Conservation (phyloP, 2,113 vertebrate species). For the Cynoglossus semilaevis region DNA sequence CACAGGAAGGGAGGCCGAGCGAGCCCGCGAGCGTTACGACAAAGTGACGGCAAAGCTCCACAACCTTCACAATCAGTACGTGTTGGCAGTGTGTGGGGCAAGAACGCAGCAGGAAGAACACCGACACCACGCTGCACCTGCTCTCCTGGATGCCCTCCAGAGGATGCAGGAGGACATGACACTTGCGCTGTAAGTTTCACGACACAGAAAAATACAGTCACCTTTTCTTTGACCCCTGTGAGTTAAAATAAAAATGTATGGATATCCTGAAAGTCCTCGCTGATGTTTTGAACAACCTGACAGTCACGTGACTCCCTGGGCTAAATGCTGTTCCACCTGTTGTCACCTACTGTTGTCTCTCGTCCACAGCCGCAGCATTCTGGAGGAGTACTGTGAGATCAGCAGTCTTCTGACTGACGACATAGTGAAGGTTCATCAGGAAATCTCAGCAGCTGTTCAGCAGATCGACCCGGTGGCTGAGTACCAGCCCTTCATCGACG, state of each 20-base stretch:
- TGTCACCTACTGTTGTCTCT: not conserved
- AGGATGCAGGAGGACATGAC: slow-evolving; percentile 99
- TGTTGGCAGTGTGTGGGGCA: slow-evolving; percentile 88
- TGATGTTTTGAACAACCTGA: too few species aligned
- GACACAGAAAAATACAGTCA: not conserved
- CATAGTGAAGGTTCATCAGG: slow-evolving; percentile 91
- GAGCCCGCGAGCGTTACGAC: slow-evolving; percentile 92
- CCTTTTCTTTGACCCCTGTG: too few species aligned
- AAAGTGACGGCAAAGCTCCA: slow-evolving; percentile 96
- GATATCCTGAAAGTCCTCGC: too few species aligned
- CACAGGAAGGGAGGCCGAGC: slow-evolving; percentile 75
- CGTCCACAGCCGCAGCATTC: slow-evolving; percentile 83
- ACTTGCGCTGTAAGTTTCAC: slow-evolving; percentile 58
- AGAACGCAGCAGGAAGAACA: slow-evolving; percentile 93
- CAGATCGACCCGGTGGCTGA: slow-evolving; percentile 90
- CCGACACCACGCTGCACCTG: slow-evolving; percentile 79
- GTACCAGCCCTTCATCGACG: slow-evolving; percentile 91
- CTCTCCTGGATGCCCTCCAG: slow-evolving; percentile 90
- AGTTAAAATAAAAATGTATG: too few species aligned
- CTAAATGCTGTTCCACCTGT: not conserved
- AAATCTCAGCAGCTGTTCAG: slow-evolving; percentile 87
- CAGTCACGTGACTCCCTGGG: too few species aligned
- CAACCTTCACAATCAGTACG: slow-evolving; percentile 94
- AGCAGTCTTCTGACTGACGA: slow-evolving; percentile 93
- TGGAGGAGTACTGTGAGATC: slow-evolving; percentile 95